Evolutionary conservation across 2,113 vertebrate species (phyloP).

Genomic region (Odocoileus virginianus): DNA sequence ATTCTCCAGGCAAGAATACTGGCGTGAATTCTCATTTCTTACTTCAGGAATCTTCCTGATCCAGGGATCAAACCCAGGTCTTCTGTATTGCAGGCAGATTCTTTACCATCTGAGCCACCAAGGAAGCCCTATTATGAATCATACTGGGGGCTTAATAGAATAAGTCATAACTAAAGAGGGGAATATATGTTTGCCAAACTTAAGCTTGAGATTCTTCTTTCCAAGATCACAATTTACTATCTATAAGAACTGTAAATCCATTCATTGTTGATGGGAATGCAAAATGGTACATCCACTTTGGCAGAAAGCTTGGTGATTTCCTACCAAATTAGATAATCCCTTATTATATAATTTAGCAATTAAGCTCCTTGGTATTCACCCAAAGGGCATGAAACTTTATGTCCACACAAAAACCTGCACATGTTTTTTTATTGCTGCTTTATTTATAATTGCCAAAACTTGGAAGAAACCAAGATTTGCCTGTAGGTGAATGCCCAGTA

Average conservation of each 20-base stretch:
- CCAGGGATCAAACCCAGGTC: accelerated
- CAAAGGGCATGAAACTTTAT: background rate
- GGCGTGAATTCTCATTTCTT: background rate
- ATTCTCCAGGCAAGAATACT: background rate
- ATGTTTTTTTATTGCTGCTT: background rate
- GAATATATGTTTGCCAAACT: background rate
- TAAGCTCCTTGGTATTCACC: background rate
- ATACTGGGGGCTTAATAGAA: background rate
- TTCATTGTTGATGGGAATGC: background rate
- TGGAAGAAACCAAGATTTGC: background rate
- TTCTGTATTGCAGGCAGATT: background rate
- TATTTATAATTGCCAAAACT: background rate
- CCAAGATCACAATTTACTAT: background rate
- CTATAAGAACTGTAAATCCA: background rate
- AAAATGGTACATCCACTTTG: background rate
- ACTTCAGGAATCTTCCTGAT: background rate
- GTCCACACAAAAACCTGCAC: background rate
- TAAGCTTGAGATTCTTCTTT: background rate
- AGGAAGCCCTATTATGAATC: background rate
- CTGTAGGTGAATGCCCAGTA: background rate
- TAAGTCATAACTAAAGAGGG: background rate
- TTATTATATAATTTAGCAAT: background rate
- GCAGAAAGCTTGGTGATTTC: background rate
- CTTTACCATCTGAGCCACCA: background rate
- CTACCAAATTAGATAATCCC: background rate